phyloP scores from a whole-genome alignment of 2,797 vertebrate genomes.

The Amphiprion clarkii region DNA sequence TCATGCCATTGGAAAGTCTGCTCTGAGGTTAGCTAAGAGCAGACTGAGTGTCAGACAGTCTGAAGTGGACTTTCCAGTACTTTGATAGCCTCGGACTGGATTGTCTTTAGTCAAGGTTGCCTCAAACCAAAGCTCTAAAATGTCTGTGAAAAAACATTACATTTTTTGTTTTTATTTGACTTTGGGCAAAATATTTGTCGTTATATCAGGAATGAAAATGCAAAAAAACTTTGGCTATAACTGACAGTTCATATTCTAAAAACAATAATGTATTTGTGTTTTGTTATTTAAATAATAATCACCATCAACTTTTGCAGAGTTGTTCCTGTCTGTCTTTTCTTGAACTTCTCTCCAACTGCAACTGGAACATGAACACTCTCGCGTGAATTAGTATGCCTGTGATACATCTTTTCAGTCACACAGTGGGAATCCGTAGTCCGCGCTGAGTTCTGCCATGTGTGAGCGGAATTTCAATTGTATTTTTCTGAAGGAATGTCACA shows the following conservation, averaged over 20 bases:
- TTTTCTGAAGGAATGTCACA: constrained; percentile 56
- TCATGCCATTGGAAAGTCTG: constrained; percentile 47
- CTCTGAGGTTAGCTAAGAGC: constrained; percentile 9
- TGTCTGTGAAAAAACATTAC: not conserved
- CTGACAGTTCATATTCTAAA: not conserved
- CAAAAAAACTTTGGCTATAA: not conserved
- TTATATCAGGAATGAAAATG: not conserved
- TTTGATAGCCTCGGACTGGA: constrained; percentile 35
- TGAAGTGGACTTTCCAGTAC: constrained; percentile 49
- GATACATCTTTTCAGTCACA: constrained; percentile 34
- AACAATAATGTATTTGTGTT: not conserved
- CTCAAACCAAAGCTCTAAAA: not conserved
- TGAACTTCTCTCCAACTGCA: not conserved
- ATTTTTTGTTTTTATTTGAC: not conserved
- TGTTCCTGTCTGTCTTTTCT: constrained; percentile 4
- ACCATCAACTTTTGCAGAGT: not conserved
- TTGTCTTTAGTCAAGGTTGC: constrained; percentile 35
- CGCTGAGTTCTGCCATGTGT: constrained; percentile 46
- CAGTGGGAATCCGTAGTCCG: constrained; percentile 15
- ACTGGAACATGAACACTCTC: not conserved
- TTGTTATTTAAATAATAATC: constrained; percentile 8
- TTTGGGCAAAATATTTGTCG: not conserved
- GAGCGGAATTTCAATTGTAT: constrained; percentile 63
- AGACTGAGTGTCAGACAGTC: constrained; percentile 42
- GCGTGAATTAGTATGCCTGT: constrained; percentile 45